Evolutionary conservation across 2,113 vertebrate species (phyloP).

Genomic region (Etheostoma cragini): DNA sequence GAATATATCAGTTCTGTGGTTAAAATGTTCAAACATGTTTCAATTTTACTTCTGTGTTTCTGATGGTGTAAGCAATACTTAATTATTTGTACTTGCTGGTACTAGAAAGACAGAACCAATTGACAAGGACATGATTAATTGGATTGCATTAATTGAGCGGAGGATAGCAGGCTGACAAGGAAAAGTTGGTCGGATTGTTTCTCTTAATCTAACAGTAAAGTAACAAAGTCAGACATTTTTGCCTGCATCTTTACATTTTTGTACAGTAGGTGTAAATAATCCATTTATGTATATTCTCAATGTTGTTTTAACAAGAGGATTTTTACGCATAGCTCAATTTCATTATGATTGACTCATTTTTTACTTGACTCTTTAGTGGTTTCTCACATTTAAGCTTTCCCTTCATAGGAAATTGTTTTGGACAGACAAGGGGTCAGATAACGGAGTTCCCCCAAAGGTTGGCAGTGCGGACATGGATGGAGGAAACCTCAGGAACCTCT

Average conservation of each 20-base stretch:
- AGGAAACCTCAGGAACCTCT: constrained; percentile 76
- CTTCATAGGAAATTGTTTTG: constrained; percentile 80
- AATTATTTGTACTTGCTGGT: background rate
- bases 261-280: background rate
- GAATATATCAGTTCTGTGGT: background rate
- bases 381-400: constrained; percentile 13
- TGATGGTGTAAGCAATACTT: background rate
- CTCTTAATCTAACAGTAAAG: background rate
- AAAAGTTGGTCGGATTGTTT: background rate
- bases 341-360: background rate
- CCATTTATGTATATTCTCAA: background rate
- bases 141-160: background rate
- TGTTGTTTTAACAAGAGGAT: background rate
- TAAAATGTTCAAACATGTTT: background rate
- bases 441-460: constrained; percentile 81
- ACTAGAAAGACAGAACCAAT: background rate
- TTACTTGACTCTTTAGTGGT: background rate
- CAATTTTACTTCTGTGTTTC: background rate
- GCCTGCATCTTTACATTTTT: background rate
- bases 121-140: background rate
- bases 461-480: constrained; percentile 83
- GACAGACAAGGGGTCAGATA: constrained; percentile 80
- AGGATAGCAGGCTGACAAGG: background rate
- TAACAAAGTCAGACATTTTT: background rate
- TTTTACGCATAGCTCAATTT: background rate